Evolutionary conservation across 2,797 vertebrate species (phyloP).

Genomic region (Gallirallus australis): DNA sequence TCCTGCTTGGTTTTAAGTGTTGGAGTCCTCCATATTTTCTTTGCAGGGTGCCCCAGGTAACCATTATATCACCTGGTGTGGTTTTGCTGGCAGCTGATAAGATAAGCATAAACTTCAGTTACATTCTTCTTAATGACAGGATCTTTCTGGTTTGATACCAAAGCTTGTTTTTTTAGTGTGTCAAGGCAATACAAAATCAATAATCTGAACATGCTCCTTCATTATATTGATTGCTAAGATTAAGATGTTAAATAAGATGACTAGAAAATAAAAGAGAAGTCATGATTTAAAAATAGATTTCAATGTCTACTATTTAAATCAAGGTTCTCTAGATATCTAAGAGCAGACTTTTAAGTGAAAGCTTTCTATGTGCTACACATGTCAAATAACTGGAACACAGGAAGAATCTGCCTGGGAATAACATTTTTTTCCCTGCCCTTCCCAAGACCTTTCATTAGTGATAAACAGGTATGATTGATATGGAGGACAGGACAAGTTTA

Average conservation of each 20-base stretch:
- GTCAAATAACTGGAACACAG: not conserved
- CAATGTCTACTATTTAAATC: not conserved
- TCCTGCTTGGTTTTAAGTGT: not conserved
- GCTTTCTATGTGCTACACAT: not conserved
- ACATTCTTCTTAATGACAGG: not conserved
- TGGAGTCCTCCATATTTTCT: constrained; percentile 1
- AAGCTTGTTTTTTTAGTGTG: not conserved
- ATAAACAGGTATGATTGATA: not conserved
- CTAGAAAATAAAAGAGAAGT: not conserved
- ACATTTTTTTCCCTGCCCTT: not conserved
- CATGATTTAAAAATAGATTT: not conserved
- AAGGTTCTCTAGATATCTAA: not conserved
- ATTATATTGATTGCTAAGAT: not conserved
- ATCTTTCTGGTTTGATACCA: not conserved
- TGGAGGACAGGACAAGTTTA: not conserved
- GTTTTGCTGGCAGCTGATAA: constrained; percentile 5
- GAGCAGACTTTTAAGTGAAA: not conserved
- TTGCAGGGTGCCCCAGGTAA: constrained; percentile 9
- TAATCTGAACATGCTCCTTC: not conserved
- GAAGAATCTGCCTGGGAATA: not conserved
- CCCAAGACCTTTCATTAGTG: not conserved
- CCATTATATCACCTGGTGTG: not conserved
- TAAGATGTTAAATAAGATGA: not conserved
- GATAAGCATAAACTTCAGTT: not conserved
- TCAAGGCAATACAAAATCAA: not conserved